A percentile compares a stretch with the other conserved stretches of the same genome.
phyloP scores from a whole-genome alignment of 2,113 vertebrate genomes.

The Grus americana region DNA sequence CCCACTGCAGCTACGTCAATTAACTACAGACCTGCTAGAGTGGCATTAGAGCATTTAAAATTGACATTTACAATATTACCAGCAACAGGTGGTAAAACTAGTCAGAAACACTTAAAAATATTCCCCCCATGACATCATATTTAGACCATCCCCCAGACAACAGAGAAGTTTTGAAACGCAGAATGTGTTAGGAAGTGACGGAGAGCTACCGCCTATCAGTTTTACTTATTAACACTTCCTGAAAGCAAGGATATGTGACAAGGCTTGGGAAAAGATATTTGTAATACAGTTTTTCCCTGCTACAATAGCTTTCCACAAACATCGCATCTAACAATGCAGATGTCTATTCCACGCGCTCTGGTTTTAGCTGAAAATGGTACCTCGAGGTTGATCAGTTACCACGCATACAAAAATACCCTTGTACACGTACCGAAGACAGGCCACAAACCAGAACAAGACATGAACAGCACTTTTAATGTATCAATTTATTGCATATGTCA shows the following conservation, averaged over 20 bases:
- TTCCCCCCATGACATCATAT: background rate
- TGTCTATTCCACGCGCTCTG: background rate
- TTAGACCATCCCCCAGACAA: background rate
- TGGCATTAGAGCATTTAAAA: background rate
- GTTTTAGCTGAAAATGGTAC: background rate
- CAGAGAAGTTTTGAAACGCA: background rate
- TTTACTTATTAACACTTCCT: background rate
- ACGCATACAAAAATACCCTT: background rate
- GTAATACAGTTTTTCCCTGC: background rate
- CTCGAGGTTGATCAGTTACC: background rate
- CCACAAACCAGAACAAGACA: slow-evolving; percentile 53
- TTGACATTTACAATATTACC: background rate
- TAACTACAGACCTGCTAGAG: background rate
- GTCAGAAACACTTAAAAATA: background rate
- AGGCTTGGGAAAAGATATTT: background rate
- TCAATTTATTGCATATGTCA: slow-evolving; percentile 93
- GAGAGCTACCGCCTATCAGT: background rate
- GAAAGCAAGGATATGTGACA: background rate
- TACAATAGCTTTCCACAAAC: background rate
- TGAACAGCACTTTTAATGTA: slow-evolving; percentile 74
- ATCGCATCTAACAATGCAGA: background rate
- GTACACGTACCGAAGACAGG: background rate
- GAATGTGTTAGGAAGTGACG: background rate
- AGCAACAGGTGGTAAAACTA: background rate
- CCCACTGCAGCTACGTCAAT: background rate